Conservation (phyloP, 1,140 invertebrate genomes). For the Drosophila subpulchrella region DNA sequence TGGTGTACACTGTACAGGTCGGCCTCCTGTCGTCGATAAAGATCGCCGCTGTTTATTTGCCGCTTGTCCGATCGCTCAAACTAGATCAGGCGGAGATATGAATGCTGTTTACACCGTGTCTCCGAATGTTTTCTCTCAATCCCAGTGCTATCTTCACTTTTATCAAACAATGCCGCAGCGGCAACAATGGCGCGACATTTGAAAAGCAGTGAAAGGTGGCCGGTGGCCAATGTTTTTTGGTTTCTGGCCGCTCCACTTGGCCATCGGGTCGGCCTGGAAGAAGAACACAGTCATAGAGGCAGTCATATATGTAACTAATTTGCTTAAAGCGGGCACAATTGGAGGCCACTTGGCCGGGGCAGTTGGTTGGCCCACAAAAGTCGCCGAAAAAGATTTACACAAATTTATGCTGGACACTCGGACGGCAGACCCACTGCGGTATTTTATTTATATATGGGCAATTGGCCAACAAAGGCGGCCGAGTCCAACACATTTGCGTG, state of each 20-base stretch:
- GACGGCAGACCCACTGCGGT: constrained; percentile 7
- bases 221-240: background rate
- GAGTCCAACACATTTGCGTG: constrained; percentile 69
- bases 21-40: constrained; percentile 42
- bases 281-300: constrained; percentile 22
- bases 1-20: background rate
- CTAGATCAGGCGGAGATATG: constrained; percentile 60
- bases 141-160: constrained; percentile 61
- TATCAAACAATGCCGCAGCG: constrained; percentile 53
- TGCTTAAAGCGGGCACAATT: constrained; percentile 55
- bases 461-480: constrained; percentile 73
- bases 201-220: constrained; percentile 61
- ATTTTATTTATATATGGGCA: constrained; percentile 70
- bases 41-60: constrained; percentile 59
- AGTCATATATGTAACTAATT: constrained; percentile 61
- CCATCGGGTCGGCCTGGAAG: background rate
- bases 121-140: constrained; percentile 60
- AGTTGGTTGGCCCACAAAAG: constrained; percentile 61
- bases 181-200: constrained; percentile 37
- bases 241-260: constrained; percentile 14
- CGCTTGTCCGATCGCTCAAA: constrained; percentile 43
- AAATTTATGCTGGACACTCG: constrained; percentile 69
- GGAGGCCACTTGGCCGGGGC: constrained; percentile 22
- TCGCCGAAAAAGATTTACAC: constrained; percentile 60
- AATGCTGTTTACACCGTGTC: constrained; percentile 59